phyloP scores from a whole-genome alignment of 1,140 invertebrate genomes.

The Pollicipes pollicipes region DNA sequence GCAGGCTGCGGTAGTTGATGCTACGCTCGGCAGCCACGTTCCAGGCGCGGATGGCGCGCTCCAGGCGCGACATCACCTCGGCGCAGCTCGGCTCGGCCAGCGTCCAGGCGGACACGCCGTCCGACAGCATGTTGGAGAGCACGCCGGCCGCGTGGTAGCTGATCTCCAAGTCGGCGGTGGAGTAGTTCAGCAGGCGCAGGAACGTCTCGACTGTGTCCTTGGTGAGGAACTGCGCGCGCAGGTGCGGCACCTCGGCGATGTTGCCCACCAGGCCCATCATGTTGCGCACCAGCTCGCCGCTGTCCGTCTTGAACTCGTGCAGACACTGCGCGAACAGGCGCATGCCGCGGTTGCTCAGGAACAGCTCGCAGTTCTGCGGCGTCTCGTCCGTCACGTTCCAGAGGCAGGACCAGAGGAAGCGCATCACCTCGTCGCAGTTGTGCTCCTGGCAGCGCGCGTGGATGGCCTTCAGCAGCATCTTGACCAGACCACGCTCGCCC shows the following conservation, averaged over 20 bases:
- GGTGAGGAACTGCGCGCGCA: slow-evolving; percentile 72
- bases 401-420: slow-evolving; percentile 95
- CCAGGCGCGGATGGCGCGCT: slow-evolving; percentile 69
- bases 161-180: slow-evolving; percentile 50
- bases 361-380: slow-evolving; percentile 72
- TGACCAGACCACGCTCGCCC: slow-evolving; percentile 72
- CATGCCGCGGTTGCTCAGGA: slow-evolving; percentile 71
- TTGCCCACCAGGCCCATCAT: slow-evolving; percentile 95
- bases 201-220: slow-evolving; percentile 68
- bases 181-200: slow-evolving; percentile 59
- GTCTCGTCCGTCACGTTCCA: slow-evolving; percentile 97
- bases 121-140: slow-evolving; percentile 82
- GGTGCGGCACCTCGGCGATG: slow-evolving; percentile 74
- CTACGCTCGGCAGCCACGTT: slow-evolving; percentile 66
- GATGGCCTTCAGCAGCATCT: slow-evolving; percentile 29
- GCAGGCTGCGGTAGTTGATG: slow-evolving; percentile 89
- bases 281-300: slow-evolving; percentile 72
- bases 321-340: slow-evolving; percentile 68
- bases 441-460: not conserved
- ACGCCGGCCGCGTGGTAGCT: slow-evolving; percentile 95
- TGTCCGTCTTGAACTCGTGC: slow-evolving; percentile 32
- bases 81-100: slow-evolving; percentile 46
- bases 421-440: slow-evolving; percentile 79
- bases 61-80: slow-evolving; percentile 56
- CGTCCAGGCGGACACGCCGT: slow-evolving; percentile 67